Evolutionary conservation across 2,113 vertebrate species (phyloP).

Genomic region (Oncorhynchus masou): DNA sequence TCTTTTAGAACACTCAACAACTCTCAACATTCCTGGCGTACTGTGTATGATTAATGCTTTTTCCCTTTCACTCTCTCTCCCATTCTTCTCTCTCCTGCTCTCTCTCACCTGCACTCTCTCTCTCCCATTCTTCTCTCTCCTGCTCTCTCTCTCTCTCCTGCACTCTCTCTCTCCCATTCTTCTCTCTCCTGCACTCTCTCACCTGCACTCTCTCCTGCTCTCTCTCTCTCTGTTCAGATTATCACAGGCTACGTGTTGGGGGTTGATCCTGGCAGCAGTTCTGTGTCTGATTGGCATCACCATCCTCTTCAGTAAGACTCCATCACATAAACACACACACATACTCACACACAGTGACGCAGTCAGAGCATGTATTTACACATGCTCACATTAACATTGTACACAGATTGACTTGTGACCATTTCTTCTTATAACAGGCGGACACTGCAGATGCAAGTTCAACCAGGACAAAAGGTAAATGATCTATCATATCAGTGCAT

Average conservation of each 20-base stretch:
- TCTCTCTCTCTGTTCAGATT: conserved; percentile 70
- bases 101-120: neutral
- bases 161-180: neutral
- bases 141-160: neutral
- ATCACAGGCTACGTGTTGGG: conserved; percentile 80
- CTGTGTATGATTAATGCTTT: neutral
- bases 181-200: neutral
- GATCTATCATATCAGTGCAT: too few species aligned
- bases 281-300: conserved; percentile 84
- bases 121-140: neutral
- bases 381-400: neutral
- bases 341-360: neutral
- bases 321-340: neutral
- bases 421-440: conserved; percentile 65
- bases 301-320: conserved; percentile 83
- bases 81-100: neutral
- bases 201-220: too few species aligned
- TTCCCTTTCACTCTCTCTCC: neutral
- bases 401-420: neutral
- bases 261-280: conserved; percentile 80
- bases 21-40: too few species aligned
- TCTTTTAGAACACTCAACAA: neutral
- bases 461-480: conserved; percentile 78
- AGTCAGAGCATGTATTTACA: neutral
- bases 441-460: conserved; percentile 88